A percentile compares a stretch with the other conserved stretches of the same genome.
Conservation (phyloP, 2,888 invertebrate genomes). For the Chesias legatella region DNA sequence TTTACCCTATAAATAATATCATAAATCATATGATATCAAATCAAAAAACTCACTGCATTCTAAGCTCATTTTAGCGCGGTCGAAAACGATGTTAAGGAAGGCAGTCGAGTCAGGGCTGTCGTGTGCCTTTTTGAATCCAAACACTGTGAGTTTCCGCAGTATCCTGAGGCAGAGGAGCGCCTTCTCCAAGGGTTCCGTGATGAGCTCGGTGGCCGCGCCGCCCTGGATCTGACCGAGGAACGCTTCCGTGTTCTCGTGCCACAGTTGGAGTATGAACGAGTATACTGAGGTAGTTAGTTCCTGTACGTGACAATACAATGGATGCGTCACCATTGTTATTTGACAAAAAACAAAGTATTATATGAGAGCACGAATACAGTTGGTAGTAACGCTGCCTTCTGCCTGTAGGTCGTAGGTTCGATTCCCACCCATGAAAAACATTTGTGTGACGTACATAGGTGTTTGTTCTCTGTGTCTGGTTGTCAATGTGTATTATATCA, state of each 20-base stretch:
- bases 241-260: conserved; percentile 87
- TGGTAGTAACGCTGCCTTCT: too few relatives aligned
- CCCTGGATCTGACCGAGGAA: conserved; percentile 84
- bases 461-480: too few relatives aligned
- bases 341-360: too few relatives aligned
- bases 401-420: too few relatives aligned
- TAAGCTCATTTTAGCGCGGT: conserved; percentile 87
- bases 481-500: too few relatives aligned
- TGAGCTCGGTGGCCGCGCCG: conserved; percentile 78
- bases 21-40: too few relatives aligned
- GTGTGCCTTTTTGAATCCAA: conserved; percentile 90
- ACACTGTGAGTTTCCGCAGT: conserved; percentile 89
- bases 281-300: conserved; percentile 89
- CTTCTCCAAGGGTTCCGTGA: conserved; percentile 87
- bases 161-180: conserved; percentile 90
- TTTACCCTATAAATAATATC: too few relatives aligned
- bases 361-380: too few relatives aligned
- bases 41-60: conserved; percentile 89
- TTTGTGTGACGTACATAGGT: too few relatives aligned
- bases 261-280: conserved; percentile 86
- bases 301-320: conserved; percentile 59
- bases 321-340: too few relatives aligned
- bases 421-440: too few relatives aligned
- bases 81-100: conserved; percentile 90
- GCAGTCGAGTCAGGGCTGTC: conserved; percentile 86